Base-by-base conservation (phyloP, 2,888 invertebrate genomes). In the Listrodromus nycthemerus region DNA sequence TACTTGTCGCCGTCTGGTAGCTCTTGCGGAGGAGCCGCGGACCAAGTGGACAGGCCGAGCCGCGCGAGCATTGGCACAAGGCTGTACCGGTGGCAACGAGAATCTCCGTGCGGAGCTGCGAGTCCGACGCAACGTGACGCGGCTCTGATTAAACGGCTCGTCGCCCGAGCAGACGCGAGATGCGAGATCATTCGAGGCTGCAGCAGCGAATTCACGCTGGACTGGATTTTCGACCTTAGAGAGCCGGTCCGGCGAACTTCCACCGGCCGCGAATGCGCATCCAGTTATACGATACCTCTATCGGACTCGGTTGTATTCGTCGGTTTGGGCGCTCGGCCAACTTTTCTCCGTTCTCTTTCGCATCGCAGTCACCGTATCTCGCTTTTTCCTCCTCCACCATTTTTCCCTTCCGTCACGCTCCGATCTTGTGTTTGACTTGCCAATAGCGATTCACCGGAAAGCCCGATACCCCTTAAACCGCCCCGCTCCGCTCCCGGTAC, bases 391-490 rank as follows among this genome's bases (percentile, higher is more conserved):
- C 37, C 1, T 52, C 58, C n/a, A 21, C 52, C 27, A 52, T 66
- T 66, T 50, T 50, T 55, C n/a, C 33, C 73, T 71, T 67, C 33
- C 50, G 73, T 69, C 61, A 30, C 48, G 67, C 66, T 83, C 66
- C 58, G 24, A 33, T 67, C 69, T 30, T 27, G 30, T 76, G 83
- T 76, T 67, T 82, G 83, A 69, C 50, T 69, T 69, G 24, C 69
- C 69, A 50, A 69, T 69, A 50, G 30, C 69, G 27, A 50, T 52
- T 69, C 69, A 52, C 27, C 74, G 83, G 37, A 76, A 82, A 76
- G 75, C 70, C 75, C 75, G 75, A 71, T 66, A 81, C 76, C 74
- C 76, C 70, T 82, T 83, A 82, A 83, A 82, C 27, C 50, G 27
- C 16, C 50, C 50, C 19, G 69, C 21, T 3, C 10, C 5, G 55